Evolutionary conservation across 1,140 invertebrate species (phyloP).

Genomic region (Pseudobourletiella spinata): DNA sequence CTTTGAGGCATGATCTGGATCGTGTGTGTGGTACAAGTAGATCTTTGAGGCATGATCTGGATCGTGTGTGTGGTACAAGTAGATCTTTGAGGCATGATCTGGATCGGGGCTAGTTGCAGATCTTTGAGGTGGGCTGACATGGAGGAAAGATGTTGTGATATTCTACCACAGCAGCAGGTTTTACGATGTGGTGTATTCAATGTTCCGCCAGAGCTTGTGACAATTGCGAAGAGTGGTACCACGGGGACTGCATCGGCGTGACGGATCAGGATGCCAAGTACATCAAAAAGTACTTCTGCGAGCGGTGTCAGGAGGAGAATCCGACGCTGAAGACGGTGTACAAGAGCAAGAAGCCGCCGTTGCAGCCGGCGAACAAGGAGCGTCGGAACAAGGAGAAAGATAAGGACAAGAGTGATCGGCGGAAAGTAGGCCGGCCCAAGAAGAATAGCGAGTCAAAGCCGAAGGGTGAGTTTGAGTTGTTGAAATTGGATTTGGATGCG

Average conservation of each 20-base stretch:
- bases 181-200: neutral
- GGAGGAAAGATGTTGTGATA: no score
- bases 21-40: no score
- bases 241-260: conserved; percentile 93
- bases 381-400: conserved; percentile 1
- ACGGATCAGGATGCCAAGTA: conserved; percentile 84
- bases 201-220: conserved; percentile 69
- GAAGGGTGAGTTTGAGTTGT: no score
- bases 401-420: conserved; percentile 6
- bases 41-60: no score
- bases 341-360: conserved; percentile 41
- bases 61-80: no score
- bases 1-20: no score
- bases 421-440: conserved; percentile 7
- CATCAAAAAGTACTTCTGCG: conserved; percentile 88
- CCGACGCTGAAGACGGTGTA: conserved; percentile 69
- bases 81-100: no score
- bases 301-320: conserved; percentile 71
- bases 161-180: no score
- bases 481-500: no score
- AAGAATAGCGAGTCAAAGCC: conserved; percentile 8
- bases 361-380: conserved; percentile 1
- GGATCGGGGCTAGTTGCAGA: no score
- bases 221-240: conserved; percentile 97
- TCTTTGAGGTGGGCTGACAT: no score